phyloP scores from a whole-genome alignment of 2,888 invertebrate species.

The Torymus aiolomorphi region DNA sequence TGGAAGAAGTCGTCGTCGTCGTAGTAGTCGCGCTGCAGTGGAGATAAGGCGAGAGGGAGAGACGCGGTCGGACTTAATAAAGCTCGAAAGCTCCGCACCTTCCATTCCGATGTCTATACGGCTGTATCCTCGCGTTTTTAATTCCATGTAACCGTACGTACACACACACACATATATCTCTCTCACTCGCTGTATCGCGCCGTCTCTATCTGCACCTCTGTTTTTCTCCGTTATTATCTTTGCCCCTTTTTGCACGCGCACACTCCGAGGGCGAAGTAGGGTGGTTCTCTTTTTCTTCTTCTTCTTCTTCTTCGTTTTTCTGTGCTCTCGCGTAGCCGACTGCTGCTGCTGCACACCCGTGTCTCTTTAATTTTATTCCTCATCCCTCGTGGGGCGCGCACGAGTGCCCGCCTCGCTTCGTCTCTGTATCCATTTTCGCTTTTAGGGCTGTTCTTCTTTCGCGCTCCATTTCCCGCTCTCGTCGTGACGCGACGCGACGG shows the following conservation, averaged over 20 bases:
- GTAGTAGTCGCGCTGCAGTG: slow-evolving; percentile 33
- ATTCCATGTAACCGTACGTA: slow-evolving; percentile 35
- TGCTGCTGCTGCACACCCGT: slow-evolving; percentile 4
- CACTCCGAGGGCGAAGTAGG: too few relatives aligned
- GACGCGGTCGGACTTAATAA: slow-evolving; percentile 64
- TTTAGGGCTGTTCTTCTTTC: background rate
- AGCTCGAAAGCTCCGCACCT: slow-evolving; percentile 37
- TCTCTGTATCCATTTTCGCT: slow-evolving; percentile 33
- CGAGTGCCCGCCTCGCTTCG: background rate
- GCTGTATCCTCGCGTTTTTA: slow-evolving; percentile 43
- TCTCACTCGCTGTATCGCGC: background rate
- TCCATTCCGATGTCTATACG: slow-evolving; percentile 14
- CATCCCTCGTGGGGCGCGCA: too few relatives aligned
- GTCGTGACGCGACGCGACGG: background rate
- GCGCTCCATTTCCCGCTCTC: background rate
- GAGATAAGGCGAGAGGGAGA: slow-evolving; percentile 54
- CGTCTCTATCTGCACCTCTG: slow-evolving; percentile 24
- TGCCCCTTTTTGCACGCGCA: too few relatives aligned
- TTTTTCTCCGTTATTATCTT: slow-evolving; percentile 1
- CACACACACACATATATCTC: background rate
- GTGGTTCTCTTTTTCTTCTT: background rate
- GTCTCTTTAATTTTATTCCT: slow-evolving; percentile 32
- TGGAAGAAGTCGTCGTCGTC: too few relatives aligned
- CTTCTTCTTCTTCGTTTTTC: slow-evolving; percentile 5
- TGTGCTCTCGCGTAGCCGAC: background rate